These are phyloP conservation scores for Timandra comae DNA, from an alignment of 2,888 invertebrate genomes.

Conservation along the genomic window DNA sequence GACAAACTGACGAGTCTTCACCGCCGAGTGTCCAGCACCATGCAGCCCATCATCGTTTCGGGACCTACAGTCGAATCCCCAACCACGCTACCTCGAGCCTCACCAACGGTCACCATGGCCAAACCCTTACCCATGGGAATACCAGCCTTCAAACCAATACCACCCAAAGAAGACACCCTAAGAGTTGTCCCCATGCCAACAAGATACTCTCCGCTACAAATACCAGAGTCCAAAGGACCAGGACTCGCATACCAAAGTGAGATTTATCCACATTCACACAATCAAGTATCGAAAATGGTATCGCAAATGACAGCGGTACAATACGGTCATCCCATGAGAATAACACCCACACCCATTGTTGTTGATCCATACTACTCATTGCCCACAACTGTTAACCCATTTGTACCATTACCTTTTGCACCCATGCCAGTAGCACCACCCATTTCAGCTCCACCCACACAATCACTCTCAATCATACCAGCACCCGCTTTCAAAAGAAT, in stretches of 20 bases:
- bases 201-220: constrained; percentile 50
- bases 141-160: constrained; percentile 88
- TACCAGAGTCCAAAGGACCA: constrained; percentile 57
- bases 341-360: constrained; percentile 52
- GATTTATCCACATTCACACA: constrained; percentile 56
- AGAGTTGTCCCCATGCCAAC: constrained; percentile 66
- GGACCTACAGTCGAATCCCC: constrained; percentile 40
- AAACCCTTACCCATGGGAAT: constrained; percentile 78
- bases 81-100: constrained; percentile 24
- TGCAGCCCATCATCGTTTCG: constrained; percentile 59
- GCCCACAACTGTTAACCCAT: constrained; percentile 77
- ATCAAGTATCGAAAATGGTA: constrained; percentile 64
- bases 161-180: constrained; percentile 77
- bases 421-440: constrained; percentile 45
- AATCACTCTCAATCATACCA: constrained; percentile 54
- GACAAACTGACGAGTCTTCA: constrained; percentile 54
- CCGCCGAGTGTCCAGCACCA: constrained; percentile 46
- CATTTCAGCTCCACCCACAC: constrained; percentile 33
- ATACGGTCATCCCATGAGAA: constrained; percentile 34
- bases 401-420: constrained; percentile 41
- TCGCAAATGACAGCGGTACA: constrained; percentile 67
- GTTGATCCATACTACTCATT: constrained; percentile 59
- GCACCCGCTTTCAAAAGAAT: constrained; percentile 55
- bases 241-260: constrained; percentile 64
- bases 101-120: constrained; percentile 61